Evolutionary conservation across 53 echinoderm and acorn worm genomes (phyloP), one percentile per base, ranked within the genome.

Genomic region (Apostichopus leukothele): DNA sequence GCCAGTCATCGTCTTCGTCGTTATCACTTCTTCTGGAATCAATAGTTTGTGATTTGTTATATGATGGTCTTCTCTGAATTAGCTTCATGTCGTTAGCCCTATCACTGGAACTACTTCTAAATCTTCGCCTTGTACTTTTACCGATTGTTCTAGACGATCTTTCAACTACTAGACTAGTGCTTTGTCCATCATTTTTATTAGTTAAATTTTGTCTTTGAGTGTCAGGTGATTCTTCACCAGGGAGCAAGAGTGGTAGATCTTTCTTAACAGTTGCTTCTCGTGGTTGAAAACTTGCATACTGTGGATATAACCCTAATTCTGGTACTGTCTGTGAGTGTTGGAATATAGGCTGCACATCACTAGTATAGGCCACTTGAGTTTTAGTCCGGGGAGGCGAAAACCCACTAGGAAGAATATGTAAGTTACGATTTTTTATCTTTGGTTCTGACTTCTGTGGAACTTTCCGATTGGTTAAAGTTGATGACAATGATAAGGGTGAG

Each of bases 61-160:
- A 92, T 14, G 92, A 90, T 26, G 88, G 76, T 53, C 90, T 79
- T 14, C 90, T 87, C 50, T 90, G 90, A 19, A 88, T 75, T 52
- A 77, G 88, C 68, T 88, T 87, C 50, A 89, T 88, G 52, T 90
- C 90, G 23, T 86, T 76, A 1, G 94, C 96, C 52, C 96, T 86
- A 66, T 96, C 96, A 51, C 95, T 96, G 10, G 96, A 96, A 73
- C 92, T 94, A 86, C 96, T 96, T 9, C 96, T 91, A 83, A 91
- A 88, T 73, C 92, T 81, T 55, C 19, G 75, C 14, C 88, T 74
- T 20, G 74, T 19, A 74, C 66, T 81, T 52, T 73, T 67, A 52
- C 68, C 83, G 19, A 16, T 67, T 68, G 83, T 9, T 79, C 60
- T 73, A 13, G 83, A 79, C 16, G 52, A 12, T 53, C 83, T 66